Evolutionary conservation across 2,888 invertebrate species (phyloP).

Genomic region (Meandrusa payeni): DNA sequence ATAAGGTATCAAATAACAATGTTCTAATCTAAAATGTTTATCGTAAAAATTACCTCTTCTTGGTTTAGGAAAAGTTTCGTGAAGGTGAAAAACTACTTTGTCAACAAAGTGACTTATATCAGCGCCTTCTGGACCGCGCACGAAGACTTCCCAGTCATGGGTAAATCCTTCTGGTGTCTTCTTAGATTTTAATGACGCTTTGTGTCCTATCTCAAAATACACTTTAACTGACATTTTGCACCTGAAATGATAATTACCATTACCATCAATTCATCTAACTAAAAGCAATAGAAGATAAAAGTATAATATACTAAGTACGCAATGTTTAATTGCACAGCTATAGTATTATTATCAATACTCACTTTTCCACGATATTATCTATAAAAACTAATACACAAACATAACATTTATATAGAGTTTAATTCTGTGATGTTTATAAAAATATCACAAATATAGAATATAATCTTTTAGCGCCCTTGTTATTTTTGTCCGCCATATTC

Average conservation of each 20-base stretch:
- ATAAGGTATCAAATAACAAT: slow-evolving; percentile 1
- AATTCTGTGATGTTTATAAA: slow-evolving; percentile 42
- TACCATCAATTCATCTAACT: slow-evolving; percentile 11
- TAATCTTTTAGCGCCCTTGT: slow-evolving; percentile 79
- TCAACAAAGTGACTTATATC: slow-evolving; percentile 95
- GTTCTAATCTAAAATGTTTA: slow-evolving; percentile 20
- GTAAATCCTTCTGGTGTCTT: slow-evolving; percentile 95
- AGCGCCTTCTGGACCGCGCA: slow-evolving; percentile 92
- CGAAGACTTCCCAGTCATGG: slow-evolving; percentile 98
- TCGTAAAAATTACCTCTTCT: slow-evolving; percentile 85
- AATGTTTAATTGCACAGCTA: slow-evolving; percentile 29
- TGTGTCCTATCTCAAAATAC: slow-evolving; percentile 95
- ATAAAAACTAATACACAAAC: slow-evolving; percentile 30
- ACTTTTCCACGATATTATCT: slow-evolving; percentile 35
- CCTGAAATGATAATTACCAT: slow-evolving; percentile 34
- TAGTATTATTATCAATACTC: slow-evolving; percentile 40
- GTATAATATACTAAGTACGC: slow-evolving; percentile 28
- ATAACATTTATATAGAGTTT: slow-evolving; percentile 38
- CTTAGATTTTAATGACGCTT: slow-evolving; percentile 89
- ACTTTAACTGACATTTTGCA: slow-evolving; percentile 79
- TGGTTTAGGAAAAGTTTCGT: slow-evolving; percentile 95
- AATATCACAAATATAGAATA: slow-evolving; percentile 51
- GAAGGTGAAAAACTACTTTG: slow-evolving; percentile 94
- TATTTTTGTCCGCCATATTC: slow-evolving; percentile 79
- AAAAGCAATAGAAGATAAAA: slow-evolving; percentile 28